Base-by-base conservation (phyloP, 2,888 invertebrate species). In the Rutpela maculata region DNA sequence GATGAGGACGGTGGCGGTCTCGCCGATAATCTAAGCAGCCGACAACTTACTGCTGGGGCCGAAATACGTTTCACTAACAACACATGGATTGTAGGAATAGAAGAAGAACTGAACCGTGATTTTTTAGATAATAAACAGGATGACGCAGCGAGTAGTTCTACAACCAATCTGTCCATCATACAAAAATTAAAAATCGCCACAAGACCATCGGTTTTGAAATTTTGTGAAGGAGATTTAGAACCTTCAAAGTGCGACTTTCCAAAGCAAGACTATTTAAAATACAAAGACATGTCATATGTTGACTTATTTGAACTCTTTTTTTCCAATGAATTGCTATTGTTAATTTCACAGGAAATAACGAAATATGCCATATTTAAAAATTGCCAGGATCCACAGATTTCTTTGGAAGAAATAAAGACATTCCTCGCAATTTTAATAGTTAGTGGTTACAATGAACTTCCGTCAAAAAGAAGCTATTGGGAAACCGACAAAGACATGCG, bases 331-430 rank as follows among this genome's bases (percentile, higher is more conserved):
- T 35, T 35, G 35, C 35, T 35, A 35, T 35, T 35, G 35, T 9
- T 35, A 35, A 35, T 12, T 57, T 69, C 15, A 38, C 50, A 50
- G 10, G 57, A 74, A 56, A 35, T 35, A 75, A 77, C 79, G 78
- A 81, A 81, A 80, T 74, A 74, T 55, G 50, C 73, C n/a, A 2
- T 74, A 56, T 12, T 65, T 9, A 74, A 66, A 66, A 66, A 66
- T 19, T 1, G 10, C n/a, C 15, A 63, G 12, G 66, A 66, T 56
- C 66, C 57, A 15, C 9, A 65, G 11, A 6, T 74, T 4, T 35
- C 63, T 1, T 57, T 2, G 17, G 4, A 35, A 19, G 38, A 70
- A 62, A 15, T 70, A 18, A 62, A 73, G 60, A 63, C 62, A 55
- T 69, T 75, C 31, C 22, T 69, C 43, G 63, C 60, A 12, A 75